Percentiles rank a stretch among this genome's conserved stretches.
Conservation (phyloP, 2,113 vertebrate genomes). For the human region GRCh38 chr17:52877501-52878000, state of each 20-base stretch:
- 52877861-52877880: neutral
- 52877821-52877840: neutral
- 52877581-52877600: neutral
- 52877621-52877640: neutral
- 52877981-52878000: neutral
- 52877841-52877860: neutral
- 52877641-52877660: neutral
- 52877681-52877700: neutral
- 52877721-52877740: neutral
- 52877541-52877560: neutral
- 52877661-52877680: neutral
- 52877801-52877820: neutral
- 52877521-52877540: neutral
- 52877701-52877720: neutral
- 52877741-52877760: neutral
- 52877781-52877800: neutral
- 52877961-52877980: neutral
- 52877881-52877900: neutral
- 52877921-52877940: neutral
- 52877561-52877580: neutral
- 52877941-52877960: neutral
- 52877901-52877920: neutral
- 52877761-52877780: neutral
- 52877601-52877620: neutral
- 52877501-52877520: neutral